Base-by-base conservation (phyloP, 2,888 invertebrate genomes). In the Melinopterus prodromus region DNA sequence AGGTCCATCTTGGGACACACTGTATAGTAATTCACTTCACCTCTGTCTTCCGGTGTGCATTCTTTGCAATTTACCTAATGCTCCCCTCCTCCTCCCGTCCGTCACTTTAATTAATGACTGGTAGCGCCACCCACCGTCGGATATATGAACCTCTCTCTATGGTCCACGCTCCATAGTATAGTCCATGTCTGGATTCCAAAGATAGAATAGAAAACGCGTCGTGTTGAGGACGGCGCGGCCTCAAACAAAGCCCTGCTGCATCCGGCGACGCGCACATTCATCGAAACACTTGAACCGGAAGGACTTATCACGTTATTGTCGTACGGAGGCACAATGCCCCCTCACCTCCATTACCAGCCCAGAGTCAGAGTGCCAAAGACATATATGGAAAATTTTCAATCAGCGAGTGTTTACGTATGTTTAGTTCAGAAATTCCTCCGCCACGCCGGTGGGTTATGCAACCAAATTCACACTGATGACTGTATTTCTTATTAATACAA, bases 271-370 rank as follows among this genome's bases (percentile, higher is more conserved):
- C 83, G 80, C 79, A 80, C 82, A 86, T 86, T 86, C 85, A 84
- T 82, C 84, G 84, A 84, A 86, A 85, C 84, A 85, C 85, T 84
- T 84, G 86, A 85, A 86, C 86, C 86, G 87, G 88, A 88, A 88
- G 85, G 85, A 87, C 85, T 87, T 87, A 86, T 86, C 87, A 85
- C 85, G 84, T 84, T 84, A 84, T 86, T 87, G 86, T 87, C 85
- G 74, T 53, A 53, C 53, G 3, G 12, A 53, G 12, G 7, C 53
- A 53, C 53, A 53, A 53, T 53, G 12, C 9, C 53, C 38, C 9
- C 53, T 53, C 53, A 12, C 53, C 53, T 7, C 7, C 9, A 53
- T 53, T 53, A 53, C 53, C 5, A 53, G 12, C 53, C 1, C 53
- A 26, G 26, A 26, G 26, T 26, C 26, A 26, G 26, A 26, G 26